A percentile compares a stretch with the other conserved stretches of the same genome.
Evolutionary conservation across 2,113 vertebrate genomes (phyloP).

Genomic region (Uropsilus gracilis): DNA sequence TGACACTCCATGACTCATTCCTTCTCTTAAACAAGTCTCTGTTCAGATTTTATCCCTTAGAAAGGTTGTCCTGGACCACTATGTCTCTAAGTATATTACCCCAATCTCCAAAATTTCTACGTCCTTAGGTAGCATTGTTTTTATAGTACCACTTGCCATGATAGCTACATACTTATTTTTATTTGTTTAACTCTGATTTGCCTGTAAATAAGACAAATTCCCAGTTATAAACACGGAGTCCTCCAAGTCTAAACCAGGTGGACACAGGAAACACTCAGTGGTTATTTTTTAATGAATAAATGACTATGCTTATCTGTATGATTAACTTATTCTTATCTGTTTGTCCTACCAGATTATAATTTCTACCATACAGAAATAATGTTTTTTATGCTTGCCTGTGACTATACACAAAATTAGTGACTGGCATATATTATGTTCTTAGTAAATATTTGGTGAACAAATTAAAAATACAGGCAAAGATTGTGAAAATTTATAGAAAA

Average conservation of each 20-base stretch:
- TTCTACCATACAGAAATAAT: not conserved
- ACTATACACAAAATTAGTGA: not conserved
- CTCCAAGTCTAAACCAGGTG: not conserved
- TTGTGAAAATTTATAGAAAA: constrained; percentile 41
- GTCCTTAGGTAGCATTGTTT: not conserved
- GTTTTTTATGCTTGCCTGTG: not conserved
- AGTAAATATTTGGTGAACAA: constrained; percentile 40
- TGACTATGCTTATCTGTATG: not conserved
- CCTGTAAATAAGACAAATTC: not conserved
- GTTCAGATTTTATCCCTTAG: not conserved
- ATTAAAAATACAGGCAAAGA: constrained; percentile 2
- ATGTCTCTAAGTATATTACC: not conserved
- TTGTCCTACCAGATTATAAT: not conserved
- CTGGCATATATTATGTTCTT: not conserved
- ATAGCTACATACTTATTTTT: not conserved
- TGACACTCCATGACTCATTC: not conserved
- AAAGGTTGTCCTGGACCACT: not conserved
- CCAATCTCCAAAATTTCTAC: not conserved
- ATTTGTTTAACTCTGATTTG: not conserved
- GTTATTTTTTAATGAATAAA: not conserved
- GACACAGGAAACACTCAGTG: not conserved
- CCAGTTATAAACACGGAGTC: not conserved
- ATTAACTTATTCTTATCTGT: not conserved
- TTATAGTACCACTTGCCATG: not conserved
- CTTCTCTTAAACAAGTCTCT: not conserved